phyloP scores from a whole-genome alignment of 2,113 vertebrate genomes.

The Sclerurus mexicanus region DNA sequence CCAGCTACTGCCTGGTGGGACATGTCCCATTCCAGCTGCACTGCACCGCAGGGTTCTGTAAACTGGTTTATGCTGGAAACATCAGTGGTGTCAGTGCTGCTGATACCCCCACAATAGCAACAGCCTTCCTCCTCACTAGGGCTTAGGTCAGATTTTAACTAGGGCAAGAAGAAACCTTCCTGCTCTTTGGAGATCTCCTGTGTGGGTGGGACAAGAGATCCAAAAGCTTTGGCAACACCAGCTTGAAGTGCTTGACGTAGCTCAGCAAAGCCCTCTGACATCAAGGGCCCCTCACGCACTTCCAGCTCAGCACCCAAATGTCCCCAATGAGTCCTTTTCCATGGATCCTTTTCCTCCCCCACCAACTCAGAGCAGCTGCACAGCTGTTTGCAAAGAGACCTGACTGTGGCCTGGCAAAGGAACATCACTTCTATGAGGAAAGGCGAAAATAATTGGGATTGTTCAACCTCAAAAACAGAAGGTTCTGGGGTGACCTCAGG shows the following conservation, averaged over 20 bases:
- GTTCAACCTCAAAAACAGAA: neutral
- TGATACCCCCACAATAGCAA: neutral
- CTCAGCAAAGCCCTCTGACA: neutral
- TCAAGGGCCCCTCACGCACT: neutral
- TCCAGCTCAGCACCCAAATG: neutral
- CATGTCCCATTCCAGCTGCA: rapidly evolving
- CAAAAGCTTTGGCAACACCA: neutral
- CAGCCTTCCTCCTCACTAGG: neutral
- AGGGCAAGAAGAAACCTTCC: neutral
- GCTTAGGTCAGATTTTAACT: neutral
- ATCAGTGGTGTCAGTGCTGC: neutral
- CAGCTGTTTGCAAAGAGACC: neutral
- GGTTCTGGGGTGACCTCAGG: neutral
- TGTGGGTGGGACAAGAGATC: neutral
- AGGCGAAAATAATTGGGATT: neutral
- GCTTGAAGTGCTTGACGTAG: neutral
- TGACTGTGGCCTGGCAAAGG: neutral
- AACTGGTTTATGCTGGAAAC: neutral
- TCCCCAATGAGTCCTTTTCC: neutral
- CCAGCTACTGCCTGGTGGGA: neutral
- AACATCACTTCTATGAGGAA: neutral
- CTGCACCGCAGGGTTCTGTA: neutral
- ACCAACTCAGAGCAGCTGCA: neutral
- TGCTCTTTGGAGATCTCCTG: neutral
- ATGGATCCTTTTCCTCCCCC: neutral